These are phyloP conservation scores for Sinopyrophorus schimmeli DNA, from an alignment of 2,888 invertebrate genomes.

Conservation along the genomic window DNA sequence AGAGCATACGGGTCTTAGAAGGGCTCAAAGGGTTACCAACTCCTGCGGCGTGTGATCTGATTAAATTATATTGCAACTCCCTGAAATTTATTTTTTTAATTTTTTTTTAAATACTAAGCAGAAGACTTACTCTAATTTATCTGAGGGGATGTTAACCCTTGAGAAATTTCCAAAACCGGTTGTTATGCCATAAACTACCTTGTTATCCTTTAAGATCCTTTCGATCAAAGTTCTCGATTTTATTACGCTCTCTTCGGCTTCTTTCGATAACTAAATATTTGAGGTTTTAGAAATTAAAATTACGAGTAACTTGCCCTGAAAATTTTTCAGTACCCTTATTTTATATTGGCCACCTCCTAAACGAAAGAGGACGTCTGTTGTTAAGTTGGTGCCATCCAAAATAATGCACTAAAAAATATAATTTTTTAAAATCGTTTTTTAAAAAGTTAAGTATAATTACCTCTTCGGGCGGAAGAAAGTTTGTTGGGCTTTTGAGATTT, in stretches of 20 bases:
- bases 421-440: background rate
- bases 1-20: conserved; percentile 63
- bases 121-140: conserved; percentile 58
- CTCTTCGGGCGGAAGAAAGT: conserved; percentile 48
- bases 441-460: conserved; percentile 35
- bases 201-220: conserved; percentile 58
- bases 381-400: conserved; percentile 61
- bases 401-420: conserved; percentile 53
- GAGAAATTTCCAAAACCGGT: conserved; percentile 73
- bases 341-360: conserved; percentile 61
- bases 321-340: conserved; percentile 59
- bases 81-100: conserved; percentile 49
- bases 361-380: conserved; percentile 60
- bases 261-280: conserved; percentile 58
- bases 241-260: conserved; percentile 58
- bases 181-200: conserved; percentile 61
- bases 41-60: conserved; percentile 67
- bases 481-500: conserved; percentile 41
- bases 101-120: background rate
- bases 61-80: conserved; percentile 65
- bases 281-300: no score
- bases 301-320: background rate
- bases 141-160: conserved; percentile 58
- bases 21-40: conserved; percentile 65
- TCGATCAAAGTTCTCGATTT: conserved; percentile 61